phyloP scores from a whole-genome alignment of 2,113 vertebrate genomes.

The Paradoxurus hermaphroditus region DNA sequence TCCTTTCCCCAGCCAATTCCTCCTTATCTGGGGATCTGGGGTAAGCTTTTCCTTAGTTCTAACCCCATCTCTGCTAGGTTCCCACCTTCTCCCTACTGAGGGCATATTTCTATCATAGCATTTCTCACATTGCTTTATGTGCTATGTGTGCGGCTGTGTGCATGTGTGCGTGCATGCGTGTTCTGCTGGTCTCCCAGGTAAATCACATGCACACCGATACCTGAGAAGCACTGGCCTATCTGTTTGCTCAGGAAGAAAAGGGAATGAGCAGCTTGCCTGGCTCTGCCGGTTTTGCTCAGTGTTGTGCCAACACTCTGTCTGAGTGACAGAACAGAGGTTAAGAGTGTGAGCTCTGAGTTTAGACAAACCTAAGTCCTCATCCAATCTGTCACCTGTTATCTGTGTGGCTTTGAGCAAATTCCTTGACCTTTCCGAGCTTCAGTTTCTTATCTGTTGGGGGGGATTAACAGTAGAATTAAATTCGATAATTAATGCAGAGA shows the following conservation, averaged over 20 bases:
- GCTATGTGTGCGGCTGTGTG: background rate
- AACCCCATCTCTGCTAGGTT: background rate
- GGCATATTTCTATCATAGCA: background rate
- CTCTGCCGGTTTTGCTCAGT: background rate
- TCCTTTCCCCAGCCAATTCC: background rate
- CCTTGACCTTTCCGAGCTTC: background rate
- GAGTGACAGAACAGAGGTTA: background rate
- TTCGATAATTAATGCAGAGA: background rate
- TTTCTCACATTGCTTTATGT: background rate
- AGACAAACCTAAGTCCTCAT: background rate
- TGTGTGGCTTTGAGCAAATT: background rate
- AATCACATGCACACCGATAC: background rate
- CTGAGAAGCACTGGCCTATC: background rate
- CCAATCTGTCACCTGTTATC: background rate
- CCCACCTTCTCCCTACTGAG: background rate
- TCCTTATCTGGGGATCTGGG: background rate
- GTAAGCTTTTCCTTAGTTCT: background rate
- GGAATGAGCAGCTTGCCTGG: background rate
- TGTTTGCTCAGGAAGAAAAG: background rate
- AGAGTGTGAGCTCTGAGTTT: no score
- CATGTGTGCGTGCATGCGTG: background rate
- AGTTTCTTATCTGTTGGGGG: background rate
- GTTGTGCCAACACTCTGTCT: background rate
- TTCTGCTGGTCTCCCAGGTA: background rate
- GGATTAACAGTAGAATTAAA: background rate